Percentiles rank a stretch among this genome's conserved stretches.
These are phyloP conservation scores for Saxidomus purpurata DNA, from an alignment of 1,140 invertebrate species.

Conservation along the genomic window DNA sequence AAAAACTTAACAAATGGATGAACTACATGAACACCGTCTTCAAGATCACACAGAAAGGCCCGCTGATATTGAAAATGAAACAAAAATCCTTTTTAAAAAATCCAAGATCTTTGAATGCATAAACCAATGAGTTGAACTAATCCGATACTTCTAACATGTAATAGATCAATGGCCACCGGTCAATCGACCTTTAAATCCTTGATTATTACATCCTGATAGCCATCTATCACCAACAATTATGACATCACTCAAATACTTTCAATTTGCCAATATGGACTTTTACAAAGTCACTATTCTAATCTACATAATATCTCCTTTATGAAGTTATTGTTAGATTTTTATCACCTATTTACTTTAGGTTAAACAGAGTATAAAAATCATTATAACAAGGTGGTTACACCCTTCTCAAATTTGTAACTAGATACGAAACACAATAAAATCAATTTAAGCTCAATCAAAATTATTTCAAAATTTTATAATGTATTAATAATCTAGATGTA, in stretches of 20 bases:
- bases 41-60: too few relatives aligned
- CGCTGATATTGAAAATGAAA: too few relatives aligned
- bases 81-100: too few relatives aligned
- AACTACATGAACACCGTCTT: too few relatives aligned
- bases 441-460: constrained; percentile 9
- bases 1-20: too few relatives aligned
- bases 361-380: not conserved
- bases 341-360: constrained; percentile 1
- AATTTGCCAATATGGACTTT: not conserved
- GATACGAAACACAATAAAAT: constrained; percentile 6
- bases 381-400: not conserved
- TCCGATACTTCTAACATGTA: not conserved
- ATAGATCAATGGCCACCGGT: not conserved
- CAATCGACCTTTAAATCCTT: not conserved
- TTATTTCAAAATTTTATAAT: constrained; percentile 20
- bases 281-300: not conserved
- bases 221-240: not conserved
- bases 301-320: not conserved
- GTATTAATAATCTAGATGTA: not conserved
- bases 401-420: not conserved
- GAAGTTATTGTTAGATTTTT: constrained; percentile 12
- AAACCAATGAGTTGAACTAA: not conserved
- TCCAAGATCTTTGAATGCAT: too few relatives aligned
- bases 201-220: not conserved
- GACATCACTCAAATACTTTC: not conserved